Evolutionary conservation across 2,113 vertebrate genomes (phyloP).

Genomic region (Thalassoma bifasciatum): DNA sequence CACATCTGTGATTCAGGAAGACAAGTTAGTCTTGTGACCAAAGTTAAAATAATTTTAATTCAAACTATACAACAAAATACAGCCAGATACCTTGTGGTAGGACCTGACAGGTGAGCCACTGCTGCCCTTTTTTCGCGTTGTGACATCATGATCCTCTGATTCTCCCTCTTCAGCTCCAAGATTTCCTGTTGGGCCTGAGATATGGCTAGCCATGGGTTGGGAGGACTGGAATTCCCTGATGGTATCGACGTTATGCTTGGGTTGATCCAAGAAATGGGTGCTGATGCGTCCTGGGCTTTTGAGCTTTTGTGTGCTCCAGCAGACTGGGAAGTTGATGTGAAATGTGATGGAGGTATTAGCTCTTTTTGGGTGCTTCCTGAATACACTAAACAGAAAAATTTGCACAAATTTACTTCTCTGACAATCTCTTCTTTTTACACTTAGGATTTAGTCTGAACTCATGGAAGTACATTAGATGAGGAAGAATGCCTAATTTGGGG

Average conservation of each 20-base stretch:
- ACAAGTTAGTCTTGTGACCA: not conserved
- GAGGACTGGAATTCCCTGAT: conserved; percentile 28
- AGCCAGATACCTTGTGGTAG: conserved; percentile 45
- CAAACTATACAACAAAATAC: conserved; percentile 1
- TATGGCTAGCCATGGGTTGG: conserved; percentile 66
- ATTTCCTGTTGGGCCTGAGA: conserved; percentile 74
- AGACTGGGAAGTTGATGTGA: conserved; percentile 54
- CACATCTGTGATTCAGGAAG: conserved; percentile 54
- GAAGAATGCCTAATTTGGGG: too few species aligned
- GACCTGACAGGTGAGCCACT: conserved; percentile 28
- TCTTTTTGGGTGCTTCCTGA: conserved; percentile 56
- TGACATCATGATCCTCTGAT: conserved; percentile 68
- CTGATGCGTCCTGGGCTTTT: conserved; percentile 10
- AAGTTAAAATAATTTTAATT: not conserved
- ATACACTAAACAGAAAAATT: too few species aligned
- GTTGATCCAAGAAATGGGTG: conserved; percentile 48
- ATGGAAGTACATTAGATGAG: too few species aligned
- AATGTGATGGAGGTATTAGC: conserved; percentile 83
- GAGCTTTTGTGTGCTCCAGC: conserved; percentile 21
- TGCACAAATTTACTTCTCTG: too few species aligned
- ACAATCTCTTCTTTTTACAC: too few species aligned
- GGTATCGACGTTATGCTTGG: conserved; percentile 23
- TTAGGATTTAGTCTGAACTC: too few species aligned
- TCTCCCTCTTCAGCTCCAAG: conserved; percentile 71
- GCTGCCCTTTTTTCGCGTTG: conserved; percentile 42